Percentiles rank a stretch among this genome's conserved stretches.
Conservation (phyloP, 2,797 vertebrate genomes). For the Ceryle rudis region DNA sequence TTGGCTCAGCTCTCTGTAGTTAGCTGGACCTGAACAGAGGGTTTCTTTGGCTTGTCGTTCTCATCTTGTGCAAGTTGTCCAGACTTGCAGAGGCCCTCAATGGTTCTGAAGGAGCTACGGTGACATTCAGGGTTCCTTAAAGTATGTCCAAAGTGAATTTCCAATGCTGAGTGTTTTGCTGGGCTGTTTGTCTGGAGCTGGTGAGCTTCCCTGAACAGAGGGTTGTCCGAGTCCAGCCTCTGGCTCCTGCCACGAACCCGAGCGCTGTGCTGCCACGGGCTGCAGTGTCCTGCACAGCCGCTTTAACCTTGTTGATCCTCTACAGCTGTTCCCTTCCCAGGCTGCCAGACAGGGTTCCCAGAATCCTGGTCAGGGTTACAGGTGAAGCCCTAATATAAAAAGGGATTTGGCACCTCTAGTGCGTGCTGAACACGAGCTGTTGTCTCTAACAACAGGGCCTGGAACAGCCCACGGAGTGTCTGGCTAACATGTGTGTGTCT, state of each 20-base stretch:
- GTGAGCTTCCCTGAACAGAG: neutral
- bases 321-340: neutral
- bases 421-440: rapidly evolving
- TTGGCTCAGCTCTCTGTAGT: neutral
- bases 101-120: neutral
- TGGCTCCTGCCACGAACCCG: neutral
- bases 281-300: neutral
- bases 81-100: rapidly evolving
- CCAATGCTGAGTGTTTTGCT: neutral
- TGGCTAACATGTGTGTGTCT: neutral
- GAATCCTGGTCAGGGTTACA: neutral
- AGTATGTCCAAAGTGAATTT: neutral
- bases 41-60: neutral
- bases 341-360: neutral
- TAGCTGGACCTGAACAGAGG: neutral
- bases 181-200: neutral
- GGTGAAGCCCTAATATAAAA: neutral
- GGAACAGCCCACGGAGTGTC: neutral
- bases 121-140: too few species aligned
- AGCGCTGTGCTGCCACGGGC: neutral
- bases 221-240: neutral
- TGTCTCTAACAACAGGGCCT: neutral
- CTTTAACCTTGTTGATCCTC: neutral
- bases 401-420: neutral
- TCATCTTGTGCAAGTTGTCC: neutral